phyloP scores from a whole-genome alignment of 2,797 vertebrate species.

The Rhinella marina region DNA sequence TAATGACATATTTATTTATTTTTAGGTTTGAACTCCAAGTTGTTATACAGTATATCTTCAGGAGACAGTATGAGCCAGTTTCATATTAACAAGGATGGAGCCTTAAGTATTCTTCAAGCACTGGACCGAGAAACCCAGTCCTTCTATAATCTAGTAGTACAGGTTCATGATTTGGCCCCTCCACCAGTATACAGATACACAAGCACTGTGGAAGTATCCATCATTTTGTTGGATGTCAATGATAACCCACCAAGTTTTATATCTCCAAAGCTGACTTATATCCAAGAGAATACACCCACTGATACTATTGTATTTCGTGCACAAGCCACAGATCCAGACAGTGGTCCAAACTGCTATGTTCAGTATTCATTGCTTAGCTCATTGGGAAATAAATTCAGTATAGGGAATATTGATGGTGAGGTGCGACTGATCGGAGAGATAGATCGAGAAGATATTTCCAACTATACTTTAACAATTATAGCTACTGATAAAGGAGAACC shows the following conservation, averaged over 20 bases:
- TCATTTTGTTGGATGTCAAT: slow-evolving; percentile 94
- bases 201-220: slow-evolving; percentile 90
- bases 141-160: slow-evolving; percentile 92
- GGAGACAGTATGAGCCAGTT: slow-evolving; percentile 90
- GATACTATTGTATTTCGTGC: slow-evolving; percentile 90
- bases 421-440: slow-evolving; percentile 87
- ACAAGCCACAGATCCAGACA: slow-evolving; percentile 87
- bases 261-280: slow-evolving; percentile 87
- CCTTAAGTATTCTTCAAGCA: slow-evolving; percentile 78
- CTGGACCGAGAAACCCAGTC: slow-evolving; percentile 93
- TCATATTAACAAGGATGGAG: slow-evolving; percentile 75
- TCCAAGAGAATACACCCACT: slow-evolving; percentile 92
- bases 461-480: slow-evolving; percentile 88
- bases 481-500: slow-evolving; percentile 95
- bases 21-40: slow-evolving; percentile 86
- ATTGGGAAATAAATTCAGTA: slow-evolving; percentile 84
- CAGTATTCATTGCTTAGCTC: slow-evolving; percentile 87
- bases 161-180: slow-evolving; percentile 85
- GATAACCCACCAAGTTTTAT: slow-evolving; percentile 89
- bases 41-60: slow-evolving; percentile 86
- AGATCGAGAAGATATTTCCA: slow-evolving; percentile 88
- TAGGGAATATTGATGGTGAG: slow-evolving; percentile 87
- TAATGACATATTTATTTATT: background rate
- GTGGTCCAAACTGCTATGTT: slow-evolving; percentile 97
- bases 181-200: slow-evolving; percentile 81